Evolutionary conservation across 2,113 vertebrate species (phyloP).

Genomic region (Eublepharis macularius): DNA sequence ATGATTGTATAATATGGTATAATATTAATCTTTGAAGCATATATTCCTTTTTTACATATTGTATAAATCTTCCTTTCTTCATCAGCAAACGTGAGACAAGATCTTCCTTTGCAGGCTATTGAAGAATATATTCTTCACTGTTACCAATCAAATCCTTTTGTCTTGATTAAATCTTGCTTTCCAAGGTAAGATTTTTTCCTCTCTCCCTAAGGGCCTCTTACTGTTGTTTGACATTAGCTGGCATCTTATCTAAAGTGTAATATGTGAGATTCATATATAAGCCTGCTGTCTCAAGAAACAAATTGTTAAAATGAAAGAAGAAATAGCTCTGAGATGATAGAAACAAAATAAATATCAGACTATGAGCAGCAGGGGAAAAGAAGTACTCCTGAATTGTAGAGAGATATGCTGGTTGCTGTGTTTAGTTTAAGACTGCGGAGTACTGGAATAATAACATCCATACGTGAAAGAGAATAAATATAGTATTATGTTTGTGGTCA

Average conservation of each 20-base stretch:
- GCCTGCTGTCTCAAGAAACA: neutral
- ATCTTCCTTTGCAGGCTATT: neutral
- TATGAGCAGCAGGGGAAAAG: neutral
- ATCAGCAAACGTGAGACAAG: neutral
- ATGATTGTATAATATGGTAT: neutral
- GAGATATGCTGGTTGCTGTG: neutral
- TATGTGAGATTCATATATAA: neutral
- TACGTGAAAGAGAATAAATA: too few relatives aligned
- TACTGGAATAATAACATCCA: neutral
- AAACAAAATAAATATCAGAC: slow-evolving; percentile 1
- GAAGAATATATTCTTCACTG: neutral
- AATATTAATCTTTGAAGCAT: neutral
- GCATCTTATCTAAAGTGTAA: neutral
- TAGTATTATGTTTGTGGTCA: too few relatives aligned
- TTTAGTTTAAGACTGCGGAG: neutral
- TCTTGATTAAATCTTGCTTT: neutral
- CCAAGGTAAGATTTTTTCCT: neutral
- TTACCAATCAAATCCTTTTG: neutral
- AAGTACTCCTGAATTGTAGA: neutral
- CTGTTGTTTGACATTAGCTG: neutral
- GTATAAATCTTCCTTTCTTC: neutral
- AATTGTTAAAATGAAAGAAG: neutral
- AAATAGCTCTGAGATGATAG: neutral
- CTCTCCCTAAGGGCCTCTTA: neutral
- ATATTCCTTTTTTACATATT: neutral